Evolutionary conservation across 2,797 vertebrate genomes (phyloP), one percentile per base, ranked within the genome.

Genomic region (Sebastes baramenuke): DNA sequence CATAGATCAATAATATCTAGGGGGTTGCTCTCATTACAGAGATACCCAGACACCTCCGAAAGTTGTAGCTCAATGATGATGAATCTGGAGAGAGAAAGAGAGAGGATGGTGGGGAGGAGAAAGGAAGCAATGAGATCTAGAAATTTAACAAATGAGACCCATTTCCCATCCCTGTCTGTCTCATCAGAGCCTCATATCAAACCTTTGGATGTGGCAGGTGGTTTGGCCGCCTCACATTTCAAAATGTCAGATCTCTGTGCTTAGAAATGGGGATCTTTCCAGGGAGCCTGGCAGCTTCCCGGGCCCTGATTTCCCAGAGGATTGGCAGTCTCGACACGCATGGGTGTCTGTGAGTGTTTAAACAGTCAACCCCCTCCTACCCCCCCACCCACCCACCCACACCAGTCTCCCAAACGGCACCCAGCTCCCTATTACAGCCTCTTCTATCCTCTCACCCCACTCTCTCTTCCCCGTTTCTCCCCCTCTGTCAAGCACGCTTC

Each of bases 241-340:
- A 88, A 90, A 91, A 94, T 94, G 93, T 94, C 94, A 94, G 87
- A 93, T 95, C 89, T 90, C 85, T 75, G 82, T 46, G 85, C 87
- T 91, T 87, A 84, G 86, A 93, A 87, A 90, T 34, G 58, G 67
- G 80, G 88, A 88, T 89, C 80, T 89, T 93, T 92, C 86, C 89
- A 72, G 89, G 90, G 88, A 94, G 91, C 72, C 90, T 90, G 91
- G 88, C 85, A 87, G 87, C 86, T 94, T 93, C 90, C 88, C 49
- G 18, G 82, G 80, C 90, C 82, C 87, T 94, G 92, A 96, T 95
- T 95, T 96, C 95, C 95, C 94, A 90, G 67, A 80, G 92, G 95
- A 89, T 89, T 86, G 89, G 85, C 90, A 94, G 91, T 91, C 91
- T 94, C 82, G 93, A 93, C 94, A 95, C 81, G 91, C 93, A 89